Evolutionary conservation across 2,113 vertebrate species (phyloP).

Genomic region (Rhinopomastus cyanomelas): DNA sequence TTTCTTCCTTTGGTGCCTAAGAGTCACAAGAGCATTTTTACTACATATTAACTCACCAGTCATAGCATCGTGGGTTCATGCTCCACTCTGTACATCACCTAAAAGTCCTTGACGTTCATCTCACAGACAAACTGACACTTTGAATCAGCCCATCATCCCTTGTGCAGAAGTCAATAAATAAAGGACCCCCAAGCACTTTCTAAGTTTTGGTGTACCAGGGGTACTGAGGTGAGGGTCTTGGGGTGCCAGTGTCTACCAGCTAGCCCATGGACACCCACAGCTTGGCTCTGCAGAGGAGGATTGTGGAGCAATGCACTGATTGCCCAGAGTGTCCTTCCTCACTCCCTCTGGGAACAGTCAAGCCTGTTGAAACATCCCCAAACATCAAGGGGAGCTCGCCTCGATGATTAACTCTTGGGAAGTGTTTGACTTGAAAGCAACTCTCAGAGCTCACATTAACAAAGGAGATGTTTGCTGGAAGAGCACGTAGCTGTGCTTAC

Average conservation of each 20-base stretch:
- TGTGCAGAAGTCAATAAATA: not conserved
- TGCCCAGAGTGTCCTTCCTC: not conserved
- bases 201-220: not conserved
- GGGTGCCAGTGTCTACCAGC: not conserved
- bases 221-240: not conserved
- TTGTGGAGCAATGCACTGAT: not conserved
- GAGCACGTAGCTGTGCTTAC: not conserved
- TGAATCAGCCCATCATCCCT: not conserved
- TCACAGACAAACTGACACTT: rapidly evolving
- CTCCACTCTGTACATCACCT: not conserved
- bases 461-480: not conserved
- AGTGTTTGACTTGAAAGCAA: not conserved
- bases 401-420: not conserved
- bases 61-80: not conserved
- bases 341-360: not conserved
- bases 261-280: not conserved
- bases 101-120: not conserved
- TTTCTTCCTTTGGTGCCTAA: not conserved
- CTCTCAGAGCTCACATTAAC: not conserved
- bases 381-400: not conserved
- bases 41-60: not conserved
- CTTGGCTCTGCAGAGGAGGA: rapidly evolving
- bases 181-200: not conserved
- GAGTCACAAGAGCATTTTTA: not conserved
- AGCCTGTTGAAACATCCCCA: not conserved